Base-by-base conservation (phyloP, 2,113 vertebrate genomes). In the Callocephalon fimbriatum region DNA sequence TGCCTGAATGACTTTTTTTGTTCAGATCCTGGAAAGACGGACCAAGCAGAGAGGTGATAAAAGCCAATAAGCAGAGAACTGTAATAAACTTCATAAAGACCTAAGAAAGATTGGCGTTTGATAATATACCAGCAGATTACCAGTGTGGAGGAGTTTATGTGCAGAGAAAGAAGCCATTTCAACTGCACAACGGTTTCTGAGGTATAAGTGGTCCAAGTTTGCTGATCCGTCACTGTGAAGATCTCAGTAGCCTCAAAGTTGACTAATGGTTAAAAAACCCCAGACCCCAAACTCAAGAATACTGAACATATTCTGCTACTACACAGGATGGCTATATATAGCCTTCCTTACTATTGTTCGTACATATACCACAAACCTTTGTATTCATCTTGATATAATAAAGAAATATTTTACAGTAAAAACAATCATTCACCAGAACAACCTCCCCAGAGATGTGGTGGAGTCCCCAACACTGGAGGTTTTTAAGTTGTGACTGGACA, bases 61-160 rank as follows among this genome's bases (percentile, higher is more conserved):
- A 88, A 92, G 54, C 29, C 80, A 91, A n/a, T 19, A 50, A 85
- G 72, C 38, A 89, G 73, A 84, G 40, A 91, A 56, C 26, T 22
- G 26, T 45, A 87, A n/a, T 37, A 72, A 94, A 54, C 27, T 89
- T 82, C 6, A 7, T 29, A 65, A 78, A 65, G 23, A 89, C 38
- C 9, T 53, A 67, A 80, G 4, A 77, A 75, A 56, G 32, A 32
- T 19, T 40, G 8, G 10, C 11, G 47, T 74, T 68, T 74, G 32
- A 65, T 74, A 68, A 89, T 6, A 81, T 5, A 47, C 29, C 26
- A 78, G 15, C 15, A 72, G 44, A 72, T 82, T 59, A 90, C 4
- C 37, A 38, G 23, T 7, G 23, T 12, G 7, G 32, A 56, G 26
- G 61, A 59, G 23, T 70, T 80, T 19, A 53, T 8, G 27, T 38